A percentile compares a stretch with the other conserved stretches of the same genome.
These are phyloP conservation scores for Andinoacara biseriatus DNA, from an alignment of 2,113 vertebrate genomes.

Conservation along the genomic window DNA sequence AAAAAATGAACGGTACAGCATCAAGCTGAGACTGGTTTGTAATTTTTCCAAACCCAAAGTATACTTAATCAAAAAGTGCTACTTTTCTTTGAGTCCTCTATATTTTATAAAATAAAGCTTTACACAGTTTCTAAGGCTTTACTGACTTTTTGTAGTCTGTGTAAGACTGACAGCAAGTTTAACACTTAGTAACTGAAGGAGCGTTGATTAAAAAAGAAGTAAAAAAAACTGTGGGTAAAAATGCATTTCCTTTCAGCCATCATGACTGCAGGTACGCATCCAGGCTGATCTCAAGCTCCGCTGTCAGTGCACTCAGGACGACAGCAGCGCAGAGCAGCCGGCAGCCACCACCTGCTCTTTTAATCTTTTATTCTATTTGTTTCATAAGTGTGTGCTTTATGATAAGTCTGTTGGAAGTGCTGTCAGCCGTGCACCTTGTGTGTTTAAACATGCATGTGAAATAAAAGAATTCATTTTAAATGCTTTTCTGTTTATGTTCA, in stretches of 20 bases:
- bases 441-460: background rate
- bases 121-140: too few species aligned
- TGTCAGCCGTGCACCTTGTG: background rate
- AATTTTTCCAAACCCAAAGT: background rate
- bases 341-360: conserved; percentile 1
- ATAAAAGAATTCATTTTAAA: background rate
- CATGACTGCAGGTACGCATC: background rate
- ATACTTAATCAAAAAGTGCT: background rate
- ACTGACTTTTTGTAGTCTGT: too few species aligned
- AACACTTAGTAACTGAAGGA: too few species aligned
- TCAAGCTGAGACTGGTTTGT: background rate
- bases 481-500: background rate
- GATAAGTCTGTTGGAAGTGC: background rate
- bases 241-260: too few species aligned
- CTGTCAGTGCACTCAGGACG: background rate
- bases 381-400: background rate
- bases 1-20: background rate
- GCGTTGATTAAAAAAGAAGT: too few species aligned
- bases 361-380: conserved; percentile 11
- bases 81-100: background rate
- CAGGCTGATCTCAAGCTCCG: background rate
- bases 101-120: too few species aligned
- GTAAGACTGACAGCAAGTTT: too few species aligned
- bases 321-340: background rate
- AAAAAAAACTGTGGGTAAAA: too few species aligned